Base-by-base conservation (phyloP, 1,140 invertebrate species). In the Caenorhabditis latens region DNA sequence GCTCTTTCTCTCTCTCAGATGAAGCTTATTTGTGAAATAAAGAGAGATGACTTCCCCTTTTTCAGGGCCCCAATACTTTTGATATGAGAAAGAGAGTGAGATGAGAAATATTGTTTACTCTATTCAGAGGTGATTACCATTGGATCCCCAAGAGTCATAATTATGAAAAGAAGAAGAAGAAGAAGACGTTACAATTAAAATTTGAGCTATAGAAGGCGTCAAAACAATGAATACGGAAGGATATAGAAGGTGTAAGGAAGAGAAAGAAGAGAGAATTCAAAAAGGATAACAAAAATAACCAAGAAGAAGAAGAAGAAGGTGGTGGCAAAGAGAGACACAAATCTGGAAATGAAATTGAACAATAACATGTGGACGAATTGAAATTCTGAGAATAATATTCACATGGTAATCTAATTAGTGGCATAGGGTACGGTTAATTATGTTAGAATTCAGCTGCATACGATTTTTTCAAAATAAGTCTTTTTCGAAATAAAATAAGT, bases 1-100 rank as follows among this genome's bases (percentile, higher is more conserved):
- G 71, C 71, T 79, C 71, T 79, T 50, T 71, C 42, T 71, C 16
- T 71, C 24, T 42, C 21, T 24, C 9, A 71, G 71, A 79, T 24
- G 71, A 79, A 53, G 71, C 71, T 50, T 79, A 79, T 79, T 79
- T 79, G 71, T 79, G 71, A 79, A 79, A 79, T 79, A 63, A n/a
- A 58, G 7, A 32, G 61, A 40, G 21, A 63, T 21, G n/a, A 63
- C 24, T 11, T 8, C 21, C 19, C 61, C 13, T 32, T 40, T 32
- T n/a, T 58, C 21, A 21, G 57, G n/a, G 21, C 21, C n/a, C n/a
- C 57, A 3, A 58, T 58, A 58, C 21, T 6, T 58, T n/a, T 21
- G n/a, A n/a, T 16, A 21, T 4, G 21, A n/a, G n/a, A 16, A n/a
- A 58, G n/a, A 5, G 57, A 58, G n/a, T n/a, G 57, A n/a, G 57